Evolutionary conservation across 2,113 vertebrate genomes (phyloP).

Genomic region (Carlito syrichta): DNA sequence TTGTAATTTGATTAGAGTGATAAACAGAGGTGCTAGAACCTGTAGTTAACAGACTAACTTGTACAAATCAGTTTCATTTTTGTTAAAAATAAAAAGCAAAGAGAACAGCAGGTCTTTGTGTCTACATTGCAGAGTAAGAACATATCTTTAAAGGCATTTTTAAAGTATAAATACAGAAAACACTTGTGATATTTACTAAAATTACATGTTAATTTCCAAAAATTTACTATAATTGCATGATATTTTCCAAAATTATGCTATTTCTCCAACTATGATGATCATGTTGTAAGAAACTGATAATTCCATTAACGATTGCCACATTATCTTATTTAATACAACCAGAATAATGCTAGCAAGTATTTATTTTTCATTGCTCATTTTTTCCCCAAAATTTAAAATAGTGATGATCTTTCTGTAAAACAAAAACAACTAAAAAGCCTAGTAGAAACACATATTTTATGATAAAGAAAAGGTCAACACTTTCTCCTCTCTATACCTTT

Average conservation of each 20-base stretch:
- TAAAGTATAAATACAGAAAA: constrained; percentile 13
- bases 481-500: not conserved
- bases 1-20: not conserved
- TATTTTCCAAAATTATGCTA: not conserved
- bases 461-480: not conserved
- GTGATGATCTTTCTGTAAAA: not conserved
- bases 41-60: not conserved
- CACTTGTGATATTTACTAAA: not conserved
- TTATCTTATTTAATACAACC: not conserved
- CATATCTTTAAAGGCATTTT: not conserved
- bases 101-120: not conserved
- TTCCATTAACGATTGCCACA: not conserved
- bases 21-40: not conserved
- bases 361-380: not conserved
- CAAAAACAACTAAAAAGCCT: not conserved
- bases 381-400: constrained; percentile 25
- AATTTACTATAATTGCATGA: not conserved
- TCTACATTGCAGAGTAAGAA: not conserved
- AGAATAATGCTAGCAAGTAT: not conserved
- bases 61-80: not conserved
- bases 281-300: not conserved
- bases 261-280: not conserved
- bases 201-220: too few relatives aligned
- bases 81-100: not conserved
- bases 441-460: not conserved